A percentile compares a stretch with the other conserved stretches of the same genome.
These are phyloP conservation scores for Papilio helenus DNA, from an alignment of 1,140 invertebrate species.

Conservation along the genomic window DNA sequence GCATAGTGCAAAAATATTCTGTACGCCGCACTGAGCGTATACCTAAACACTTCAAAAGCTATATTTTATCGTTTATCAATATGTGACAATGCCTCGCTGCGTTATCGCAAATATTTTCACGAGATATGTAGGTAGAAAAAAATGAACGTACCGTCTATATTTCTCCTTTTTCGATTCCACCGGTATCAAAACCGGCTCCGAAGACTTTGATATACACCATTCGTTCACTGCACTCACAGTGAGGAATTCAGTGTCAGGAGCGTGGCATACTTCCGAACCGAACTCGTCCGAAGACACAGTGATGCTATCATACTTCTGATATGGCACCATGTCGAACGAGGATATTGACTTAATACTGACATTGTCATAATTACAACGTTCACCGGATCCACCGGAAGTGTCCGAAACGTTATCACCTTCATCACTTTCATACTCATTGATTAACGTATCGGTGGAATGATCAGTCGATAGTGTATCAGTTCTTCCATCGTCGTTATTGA, in stretches of 20 bases:
- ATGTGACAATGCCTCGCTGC: slow-evolving; percentile 58
- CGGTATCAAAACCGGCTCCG: slow-evolving; percentile 73
- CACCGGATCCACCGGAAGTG: slow-evolving; percentile 65
- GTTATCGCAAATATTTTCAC: slow-evolving; percentile 73
- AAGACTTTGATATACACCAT: slow-evolving; percentile 75
- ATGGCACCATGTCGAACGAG: slow-evolving; percentile 78
- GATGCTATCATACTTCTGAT: slow-evolving; percentile 79
- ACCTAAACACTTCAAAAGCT: slow-evolving; percentile 61
- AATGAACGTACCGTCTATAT: slow-evolving; percentile 78
- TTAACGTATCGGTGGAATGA: slow-evolving; percentile 78
- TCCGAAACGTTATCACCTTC: slow-evolving; percentile 65
- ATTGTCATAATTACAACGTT: slow-evolving; percentile 77
- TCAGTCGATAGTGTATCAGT: slow-evolving; percentile 73
- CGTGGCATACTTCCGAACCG: slow-evolving; percentile 78
- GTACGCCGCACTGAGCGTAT: slow-evolving; percentile 60
- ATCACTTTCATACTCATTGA: slow-evolving; percentile 76
- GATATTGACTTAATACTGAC: slow-evolving; percentile 80
- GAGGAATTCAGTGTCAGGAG: slow-evolving; percentile 74
- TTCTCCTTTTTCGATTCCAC: slow-evolving; percentile 80
- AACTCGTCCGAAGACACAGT: slow-evolving; percentile 80
- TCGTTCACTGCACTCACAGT: slow-evolving; percentile 81
- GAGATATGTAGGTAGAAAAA: slow-evolving; percentile 55
- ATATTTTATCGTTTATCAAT: slow-evolving; percentile 70
- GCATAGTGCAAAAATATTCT: slow-evolving; percentile 38
- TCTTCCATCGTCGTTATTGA: slow-evolving; percentile 70